These are phyloP conservation scores for Tiliacea citrago DNA, from an alignment of 2,888 invertebrate genomes.

Conservation along the genomic window DNA sequence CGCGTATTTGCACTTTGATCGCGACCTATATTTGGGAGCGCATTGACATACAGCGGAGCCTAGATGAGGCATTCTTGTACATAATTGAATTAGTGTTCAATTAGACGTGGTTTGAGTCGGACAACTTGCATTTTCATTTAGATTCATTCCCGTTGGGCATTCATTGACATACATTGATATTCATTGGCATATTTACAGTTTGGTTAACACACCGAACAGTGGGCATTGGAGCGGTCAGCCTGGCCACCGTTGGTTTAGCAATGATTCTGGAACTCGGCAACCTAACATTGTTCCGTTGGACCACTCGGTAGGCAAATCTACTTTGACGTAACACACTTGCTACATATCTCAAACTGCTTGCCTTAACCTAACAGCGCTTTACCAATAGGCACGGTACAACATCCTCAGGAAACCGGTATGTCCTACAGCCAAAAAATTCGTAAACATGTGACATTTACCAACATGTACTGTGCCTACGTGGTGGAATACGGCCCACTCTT, in stretches of 20 bases:
- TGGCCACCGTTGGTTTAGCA: conserved; percentile 31
- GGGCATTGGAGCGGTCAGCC: conserved; percentile 17
- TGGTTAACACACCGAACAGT: too few relatives aligned
- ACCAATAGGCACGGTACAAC: background rate
- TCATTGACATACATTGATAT: too few relatives aligned
- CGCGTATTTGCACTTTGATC: too few relatives aligned
- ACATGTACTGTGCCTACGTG: too few relatives aligned
- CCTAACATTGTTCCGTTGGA: conserved; percentile 20
- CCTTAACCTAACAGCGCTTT: background rate
- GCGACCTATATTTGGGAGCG: too few relatives aligned
- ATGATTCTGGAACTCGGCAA: conserved; percentile 20
- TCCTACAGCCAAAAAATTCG: background rate
- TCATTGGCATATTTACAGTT: too few relatives aligned
- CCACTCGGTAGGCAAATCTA: conserved; percentile 21
- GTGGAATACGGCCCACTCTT: background rate
- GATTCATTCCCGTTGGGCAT: too few relatives aligned
- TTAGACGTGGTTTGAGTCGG: too few relatives aligned
- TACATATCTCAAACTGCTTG: conserved; percentile 1
- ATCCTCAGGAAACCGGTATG: background rate
- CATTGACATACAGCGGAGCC: too few relatives aligned
- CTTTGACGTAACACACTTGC: background rate
- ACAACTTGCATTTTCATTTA: too few relatives aligned
- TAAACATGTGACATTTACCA: background rate
- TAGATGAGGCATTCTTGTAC: too few relatives aligned
- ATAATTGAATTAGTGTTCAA: too few relatives aligned